These are phyloP conservation scores for Drosophila obscura DNA, from an alignment of 1,140 invertebrate genomes.

Conservation along the genomic window DNA sequence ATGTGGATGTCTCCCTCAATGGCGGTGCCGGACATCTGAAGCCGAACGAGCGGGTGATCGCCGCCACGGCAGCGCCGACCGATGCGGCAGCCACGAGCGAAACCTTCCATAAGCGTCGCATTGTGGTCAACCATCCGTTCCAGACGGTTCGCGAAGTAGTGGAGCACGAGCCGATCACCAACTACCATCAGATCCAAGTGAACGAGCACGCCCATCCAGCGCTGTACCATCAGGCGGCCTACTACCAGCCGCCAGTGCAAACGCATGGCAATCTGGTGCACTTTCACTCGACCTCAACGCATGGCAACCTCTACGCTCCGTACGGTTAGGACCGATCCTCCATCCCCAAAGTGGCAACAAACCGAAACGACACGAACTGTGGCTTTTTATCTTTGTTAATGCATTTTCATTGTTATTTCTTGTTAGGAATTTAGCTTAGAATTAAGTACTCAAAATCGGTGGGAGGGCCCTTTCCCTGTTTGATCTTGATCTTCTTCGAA, in stretches of 20 bases:
- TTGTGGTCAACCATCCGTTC: constrained; percentile 87
- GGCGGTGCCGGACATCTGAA: constrained; percentile 72
- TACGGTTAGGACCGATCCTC: constrained; percentile 29
- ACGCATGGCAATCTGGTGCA: constrained; percentile 74
- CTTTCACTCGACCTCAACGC: constrained; percentile 51
- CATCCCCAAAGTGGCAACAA: constrained; percentile 17
- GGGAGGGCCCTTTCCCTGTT: constrained; percentile 70
- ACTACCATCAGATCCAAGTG: constrained; percentile 84
- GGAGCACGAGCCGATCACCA: constrained; percentile 86
- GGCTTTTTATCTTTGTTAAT: constrained; percentile 20
- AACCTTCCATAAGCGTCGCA: constrained; percentile 86
- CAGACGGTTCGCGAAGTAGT: constrained; percentile 87
- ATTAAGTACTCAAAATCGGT: constrained; percentile 42
- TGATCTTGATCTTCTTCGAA: constrained; percentile 48
- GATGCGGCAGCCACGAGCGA: constrained; percentile 85
- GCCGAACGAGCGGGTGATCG: constrained; percentile 85
- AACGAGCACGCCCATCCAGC: constrained; percentile 80
- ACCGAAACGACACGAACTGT: constrained; percentile 28
- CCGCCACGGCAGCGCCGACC: constrained; percentile 86
- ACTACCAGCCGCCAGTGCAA: constrained; percentile 65
- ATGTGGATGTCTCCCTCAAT: constrained; percentile 67
- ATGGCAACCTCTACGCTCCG: constrained; percentile 56
- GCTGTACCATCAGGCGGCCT: constrained; percentile 71
- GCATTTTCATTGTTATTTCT: constrained; percentile 48
- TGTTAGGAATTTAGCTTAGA: constrained; percentile 5